Conservation (phyloP, 2,113 vertebrate genomes). For the Beaufortia kweichowensis region DNA sequence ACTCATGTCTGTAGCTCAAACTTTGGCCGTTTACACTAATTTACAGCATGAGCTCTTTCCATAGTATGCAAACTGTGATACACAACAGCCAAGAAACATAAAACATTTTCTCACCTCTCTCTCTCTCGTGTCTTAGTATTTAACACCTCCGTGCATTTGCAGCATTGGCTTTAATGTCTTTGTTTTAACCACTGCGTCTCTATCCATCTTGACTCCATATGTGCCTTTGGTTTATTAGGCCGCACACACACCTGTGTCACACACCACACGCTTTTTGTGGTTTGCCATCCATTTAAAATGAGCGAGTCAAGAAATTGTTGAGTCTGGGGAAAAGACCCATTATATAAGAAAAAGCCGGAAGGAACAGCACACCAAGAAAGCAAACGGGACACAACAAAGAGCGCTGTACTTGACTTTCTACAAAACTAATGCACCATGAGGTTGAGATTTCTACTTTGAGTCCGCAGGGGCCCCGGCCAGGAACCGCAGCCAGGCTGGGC, state of each 20-base stretch:
- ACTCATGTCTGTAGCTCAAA: neutral
- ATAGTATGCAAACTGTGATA: neutral
- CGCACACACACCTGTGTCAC: conserved; percentile 24
- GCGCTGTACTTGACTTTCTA: neutral
- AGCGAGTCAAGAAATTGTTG: conserved; percentile 2
- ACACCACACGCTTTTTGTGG: neutral
- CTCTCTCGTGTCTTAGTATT: conserved; percentile 3
- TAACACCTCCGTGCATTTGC: conserved; percentile 32
- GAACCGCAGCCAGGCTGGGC: conserved; percentile 38
- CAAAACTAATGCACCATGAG: conserved; percentile 22
- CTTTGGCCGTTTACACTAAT: neutral
- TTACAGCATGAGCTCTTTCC: neutral
- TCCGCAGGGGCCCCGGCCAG: conserved; percentile 7
- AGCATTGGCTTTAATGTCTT: conserved; percentile 54
- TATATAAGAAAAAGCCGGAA: conserved; percentile 27
- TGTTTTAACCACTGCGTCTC: conserved; percentile 58
- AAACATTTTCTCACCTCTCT: conserved; percentile 10
- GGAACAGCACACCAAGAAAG: conserved; percentile 20
- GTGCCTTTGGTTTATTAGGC: conserved; percentile 1
- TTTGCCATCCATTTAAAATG: neutral
- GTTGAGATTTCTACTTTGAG: conserved; percentile 28
- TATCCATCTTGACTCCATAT: neutral
- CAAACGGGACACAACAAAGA: conserved; percentile 16
- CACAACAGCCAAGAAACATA: neutral
- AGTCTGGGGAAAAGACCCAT: conserved; percentile 27